phyloP scores from a whole-genome alignment of 1,140 invertebrate species.

The Leptonema lineaticorne region DNA sequence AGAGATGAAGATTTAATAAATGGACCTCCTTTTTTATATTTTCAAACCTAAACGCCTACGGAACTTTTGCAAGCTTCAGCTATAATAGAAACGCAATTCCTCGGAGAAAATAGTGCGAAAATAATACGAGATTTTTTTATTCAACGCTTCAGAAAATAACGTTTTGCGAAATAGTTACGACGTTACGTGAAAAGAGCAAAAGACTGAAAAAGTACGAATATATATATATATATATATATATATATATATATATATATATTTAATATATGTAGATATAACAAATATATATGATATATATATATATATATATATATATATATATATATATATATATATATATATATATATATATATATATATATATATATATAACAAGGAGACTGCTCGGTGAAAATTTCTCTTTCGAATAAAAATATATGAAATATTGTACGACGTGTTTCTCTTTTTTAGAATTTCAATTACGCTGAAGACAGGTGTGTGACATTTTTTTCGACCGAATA shows the following conservation, averaged over 20 bases:
- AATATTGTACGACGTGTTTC: neutral
- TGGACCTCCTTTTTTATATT: no score
- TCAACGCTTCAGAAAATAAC: no score
- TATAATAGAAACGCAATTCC: no score
- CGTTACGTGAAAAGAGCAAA: no score
- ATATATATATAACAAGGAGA: neutral
- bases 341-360: neutral
- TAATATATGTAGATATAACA: neutral
- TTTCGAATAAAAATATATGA: neutral
- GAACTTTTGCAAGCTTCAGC: no score
- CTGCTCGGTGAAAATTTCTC: neutral
- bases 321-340: neutral
- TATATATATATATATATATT: neutral
- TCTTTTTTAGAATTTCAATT: slow-evolving; percentile 13
- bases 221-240: neutral
- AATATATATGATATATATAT: neutral
- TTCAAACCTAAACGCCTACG: no score
- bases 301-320: neutral
- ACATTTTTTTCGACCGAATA: no score
- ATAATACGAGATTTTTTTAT: no score
- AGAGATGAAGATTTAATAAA: no score
- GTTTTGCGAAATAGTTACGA: no score
- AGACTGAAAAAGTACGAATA: neutral
- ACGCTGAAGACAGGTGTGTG: neutral
- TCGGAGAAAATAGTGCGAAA: no score